Evolutionary conservation across 2,113 vertebrate genomes (phyloP).

Genomic region (Cepphus grylle): DNA sequence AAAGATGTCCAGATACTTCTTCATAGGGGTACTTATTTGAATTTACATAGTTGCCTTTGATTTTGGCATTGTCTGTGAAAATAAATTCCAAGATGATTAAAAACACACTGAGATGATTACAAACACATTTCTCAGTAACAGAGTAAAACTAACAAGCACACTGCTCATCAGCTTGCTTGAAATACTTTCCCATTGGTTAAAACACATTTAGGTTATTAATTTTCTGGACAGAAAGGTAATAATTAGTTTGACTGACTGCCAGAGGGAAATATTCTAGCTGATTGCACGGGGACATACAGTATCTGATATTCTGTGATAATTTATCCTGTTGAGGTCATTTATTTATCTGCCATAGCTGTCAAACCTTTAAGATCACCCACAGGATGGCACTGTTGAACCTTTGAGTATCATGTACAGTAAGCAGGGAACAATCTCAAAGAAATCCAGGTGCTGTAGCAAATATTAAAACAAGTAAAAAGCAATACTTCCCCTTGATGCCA

Average conservation of each 20-base stretch:
- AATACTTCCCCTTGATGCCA: neutral
- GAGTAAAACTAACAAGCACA: conserved; percentile 1
- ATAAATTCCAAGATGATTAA: conserved; percentile 29
- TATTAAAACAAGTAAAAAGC: neutral
- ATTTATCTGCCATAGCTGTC: neutral
- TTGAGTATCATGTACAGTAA: neutral
- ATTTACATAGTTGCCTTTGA: conserved; percentile 13
- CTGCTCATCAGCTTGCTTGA: neutral
- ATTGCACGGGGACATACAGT: neutral
- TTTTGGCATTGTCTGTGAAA: conserved; percentile 16
- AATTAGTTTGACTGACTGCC: conserved; percentile 54
- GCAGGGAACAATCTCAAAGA: neutral
- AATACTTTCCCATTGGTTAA: neutral
- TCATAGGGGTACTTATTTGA: neutral
- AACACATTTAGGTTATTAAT: conserved; percentile 38
- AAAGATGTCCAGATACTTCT: neutral
- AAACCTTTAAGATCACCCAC: conserved; percentile 41
- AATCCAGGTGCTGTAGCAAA: neutral
- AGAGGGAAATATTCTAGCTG: neutral
- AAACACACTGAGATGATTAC: conserved; percentile 33
- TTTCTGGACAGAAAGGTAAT: conserved; percentile 53
- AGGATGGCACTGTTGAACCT: conserved; percentile 74
- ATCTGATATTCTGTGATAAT: neutral
- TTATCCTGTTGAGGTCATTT: neutral
- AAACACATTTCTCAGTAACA: neutral